A percentile compares a stretch with the other conserved stretches of the same genome.
phyloP scores from a whole-genome alignment of 92 coral and sea anemone genomes.

The Anthopleura xanthogrammica region DNA sequence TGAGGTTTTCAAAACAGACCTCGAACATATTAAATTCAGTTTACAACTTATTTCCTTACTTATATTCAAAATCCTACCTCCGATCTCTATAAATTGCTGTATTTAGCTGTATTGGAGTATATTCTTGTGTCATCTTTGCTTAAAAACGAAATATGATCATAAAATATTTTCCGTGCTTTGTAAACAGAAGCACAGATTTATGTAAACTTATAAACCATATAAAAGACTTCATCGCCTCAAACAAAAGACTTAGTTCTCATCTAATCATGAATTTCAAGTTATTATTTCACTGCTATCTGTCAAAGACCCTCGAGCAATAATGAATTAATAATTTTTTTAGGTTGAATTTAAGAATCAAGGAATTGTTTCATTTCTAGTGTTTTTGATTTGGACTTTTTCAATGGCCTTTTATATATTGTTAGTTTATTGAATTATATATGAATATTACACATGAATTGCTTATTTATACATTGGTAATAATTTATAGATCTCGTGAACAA shows the following conservation, averaged over 20 bases:
- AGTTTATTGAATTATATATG: too few relatives aligned
- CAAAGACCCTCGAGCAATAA: conserved; percentile 1
- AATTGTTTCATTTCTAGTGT: neutral
- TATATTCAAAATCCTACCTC: neutral
- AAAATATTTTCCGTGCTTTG: neutral
- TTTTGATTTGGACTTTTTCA: neutral
- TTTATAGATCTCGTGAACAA: neutral
- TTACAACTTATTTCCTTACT: neutral
- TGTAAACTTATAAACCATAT: neutral
- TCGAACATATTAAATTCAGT: neutral
- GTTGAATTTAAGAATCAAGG: neutral
- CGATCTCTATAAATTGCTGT: neutral
- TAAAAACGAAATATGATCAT: neutral
- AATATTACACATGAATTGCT: neutral
- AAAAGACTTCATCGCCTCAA: neutral
- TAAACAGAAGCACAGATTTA: conserved; percentile 9
- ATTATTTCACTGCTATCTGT: neutral
- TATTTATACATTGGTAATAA: neutral
- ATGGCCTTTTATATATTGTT: neutral
- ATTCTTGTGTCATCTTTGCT: neutral
- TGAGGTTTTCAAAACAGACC: conserved; percentile 3
- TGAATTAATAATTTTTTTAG: neutral
- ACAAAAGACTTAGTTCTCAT: neutral
- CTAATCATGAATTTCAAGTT: neutral
- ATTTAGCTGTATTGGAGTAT: neutral